These are phyloP conservation scores for Leptoteleia sp. DNA, from an alignment of 1,140 invertebrate species.

Conservation along the genomic window DNA sequence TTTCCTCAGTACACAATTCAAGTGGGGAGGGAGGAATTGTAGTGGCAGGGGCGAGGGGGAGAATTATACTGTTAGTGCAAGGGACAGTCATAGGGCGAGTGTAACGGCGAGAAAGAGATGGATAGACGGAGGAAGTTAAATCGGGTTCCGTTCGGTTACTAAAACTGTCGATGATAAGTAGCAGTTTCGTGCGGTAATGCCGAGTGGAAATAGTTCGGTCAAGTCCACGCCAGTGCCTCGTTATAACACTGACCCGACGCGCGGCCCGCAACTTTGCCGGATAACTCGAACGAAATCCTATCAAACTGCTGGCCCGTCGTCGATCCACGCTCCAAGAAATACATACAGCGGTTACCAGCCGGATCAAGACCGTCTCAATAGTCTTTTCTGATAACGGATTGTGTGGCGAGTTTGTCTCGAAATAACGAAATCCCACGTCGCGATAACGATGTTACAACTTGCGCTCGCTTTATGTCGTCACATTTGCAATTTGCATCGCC, in stretches of 20 bases:
- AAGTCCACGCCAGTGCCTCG: slow-evolving; percentile 38
- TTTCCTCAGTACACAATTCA: no score
- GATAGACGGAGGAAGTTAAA: slow-evolving; percentile 3
- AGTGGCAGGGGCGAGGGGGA: no score
- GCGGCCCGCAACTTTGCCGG: slow-evolving; percentile 15
- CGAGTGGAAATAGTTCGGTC: slow-evolving; percentile 41
- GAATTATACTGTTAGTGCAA: no score
- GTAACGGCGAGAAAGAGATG: no score
- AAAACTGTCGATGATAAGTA: slow-evolving; percentile 64
- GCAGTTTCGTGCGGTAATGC: slow-evolving; percentile 61
- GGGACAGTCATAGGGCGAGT: no score
- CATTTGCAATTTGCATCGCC: no score
- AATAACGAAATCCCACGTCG: no score
- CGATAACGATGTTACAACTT: no score
- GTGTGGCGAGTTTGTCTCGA: no score
- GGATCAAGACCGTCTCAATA: slow-evolving; percentile 21
- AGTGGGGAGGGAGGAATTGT: no score
- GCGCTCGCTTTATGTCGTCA: no score
- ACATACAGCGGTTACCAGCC: slow-evolving; percentile 15
- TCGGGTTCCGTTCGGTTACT: slow-evolving; percentile 19
- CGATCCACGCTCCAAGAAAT: slow-evolving; percentile 38
- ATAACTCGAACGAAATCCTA: slow-evolving; percentile 43
- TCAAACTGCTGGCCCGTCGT: slow-evolving; percentile 23
- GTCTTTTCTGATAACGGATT: slow-evolving; percentile 18
- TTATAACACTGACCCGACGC: slow-evolving; percentile 47